Conservation (phyloP, 2,113 vertebrate genomes). For the Malurus alboscapulatus region DNA sequence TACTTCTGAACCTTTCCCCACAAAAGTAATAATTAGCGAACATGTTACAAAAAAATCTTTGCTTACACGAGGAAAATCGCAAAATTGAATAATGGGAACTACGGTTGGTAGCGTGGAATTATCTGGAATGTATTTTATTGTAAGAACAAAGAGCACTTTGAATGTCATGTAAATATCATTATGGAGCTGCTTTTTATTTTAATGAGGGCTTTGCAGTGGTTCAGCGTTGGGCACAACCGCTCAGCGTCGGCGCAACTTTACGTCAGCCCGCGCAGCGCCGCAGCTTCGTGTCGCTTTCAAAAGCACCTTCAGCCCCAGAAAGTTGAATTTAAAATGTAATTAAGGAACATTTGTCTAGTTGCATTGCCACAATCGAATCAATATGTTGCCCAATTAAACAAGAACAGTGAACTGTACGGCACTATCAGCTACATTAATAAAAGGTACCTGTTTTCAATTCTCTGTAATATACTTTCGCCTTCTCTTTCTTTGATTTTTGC, state of each 20-base stretch:
- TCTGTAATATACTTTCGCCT: constrained; percentile 1
- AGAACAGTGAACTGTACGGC: constrained; percentile 33
- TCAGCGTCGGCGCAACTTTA: background rate
- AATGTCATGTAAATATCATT: constrained; percentile 76
- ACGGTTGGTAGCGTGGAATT: constrained; percentile 56
- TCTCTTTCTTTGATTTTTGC: constrained; percentile 27
- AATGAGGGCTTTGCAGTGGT: constrained; percentile 47
- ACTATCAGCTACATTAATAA: constrained; percentile 53
- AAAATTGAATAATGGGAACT: constrained; percentile 48
- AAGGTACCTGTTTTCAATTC: constrained; percentile 42
- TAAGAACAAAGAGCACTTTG: constrained; percentile 75
- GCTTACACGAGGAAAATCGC: constrained; percentile 20
- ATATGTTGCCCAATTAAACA: constrained; percentile 54
- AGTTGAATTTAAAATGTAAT: constrained; percentile 63
- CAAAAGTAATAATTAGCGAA: constrained; percentile 75
- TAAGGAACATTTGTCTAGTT: constrained; percentile 52
- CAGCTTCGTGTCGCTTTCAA: background rate
- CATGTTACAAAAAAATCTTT: constrained; percentile 55
- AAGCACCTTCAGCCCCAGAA: constrained; percentile 54
- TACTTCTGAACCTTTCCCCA: constrained; percentile 68
- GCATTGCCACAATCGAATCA: constrained; percentile 56
- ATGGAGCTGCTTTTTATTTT: constrained; percentile 62
- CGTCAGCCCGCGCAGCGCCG: background rate
- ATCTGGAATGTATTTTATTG: constrained; percentile 69
- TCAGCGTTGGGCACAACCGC: constrained; percentile 10